A percentile compares a stretch with the other conserved stretches of the same genome.
Evolutionary conservation across 2,888 invertebrate species (phyloP).

Genomic region (Autographa gamma): DNA sequence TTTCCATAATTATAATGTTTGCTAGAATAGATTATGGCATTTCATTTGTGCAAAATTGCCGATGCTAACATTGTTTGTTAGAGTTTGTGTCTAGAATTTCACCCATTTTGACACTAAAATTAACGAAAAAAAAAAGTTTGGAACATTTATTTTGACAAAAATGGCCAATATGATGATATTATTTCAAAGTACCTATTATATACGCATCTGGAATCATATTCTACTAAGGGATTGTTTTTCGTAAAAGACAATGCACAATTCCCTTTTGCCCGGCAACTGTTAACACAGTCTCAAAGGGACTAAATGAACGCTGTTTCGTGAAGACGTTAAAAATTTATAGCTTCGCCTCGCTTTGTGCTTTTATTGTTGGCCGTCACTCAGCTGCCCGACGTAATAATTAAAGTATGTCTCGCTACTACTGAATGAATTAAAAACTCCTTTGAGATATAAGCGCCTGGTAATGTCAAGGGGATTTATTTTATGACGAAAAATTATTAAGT

Average conservation of each 20-base stretch:
- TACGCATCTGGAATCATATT: not conserved
- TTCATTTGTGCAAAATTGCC: not conserved
- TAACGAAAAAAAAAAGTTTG: too few species aligned
- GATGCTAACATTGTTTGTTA: not conserved
- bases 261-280: slow-evolving; percentile 23
- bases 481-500: slow-evolving; percentile 19
- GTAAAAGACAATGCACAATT: slow-evolving; percentile 45
- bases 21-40: not conserved
- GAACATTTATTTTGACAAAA: too few species aligned
- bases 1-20: not conserved
- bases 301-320: slow-evolving; percentile 77
- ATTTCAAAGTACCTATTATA: slow-evolving; percentile 13
- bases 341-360: slow-evolving; percentile 75
- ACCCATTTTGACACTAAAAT: not conserved
- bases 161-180: too few species aligned
- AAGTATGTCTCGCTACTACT: slow-evolving; percentile 56
- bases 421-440: slow-evolving; percentile 59
- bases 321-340: slow-evolving; percentile 85
- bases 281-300: slow-evolving; percentile 67
- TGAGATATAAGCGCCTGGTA: slow-evolving; percentile 35
- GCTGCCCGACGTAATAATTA: slow-evolving; percentile 62
- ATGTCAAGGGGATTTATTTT: slow-evolving; percentile 28
- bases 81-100: not conserved
- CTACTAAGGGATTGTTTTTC: slow-evolving; percentile 9
- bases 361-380: slow-evolving; percentile 72